Conservation (phyloP, 2,888 invertebrate genomes). For the Eilema depressum region DNA sequence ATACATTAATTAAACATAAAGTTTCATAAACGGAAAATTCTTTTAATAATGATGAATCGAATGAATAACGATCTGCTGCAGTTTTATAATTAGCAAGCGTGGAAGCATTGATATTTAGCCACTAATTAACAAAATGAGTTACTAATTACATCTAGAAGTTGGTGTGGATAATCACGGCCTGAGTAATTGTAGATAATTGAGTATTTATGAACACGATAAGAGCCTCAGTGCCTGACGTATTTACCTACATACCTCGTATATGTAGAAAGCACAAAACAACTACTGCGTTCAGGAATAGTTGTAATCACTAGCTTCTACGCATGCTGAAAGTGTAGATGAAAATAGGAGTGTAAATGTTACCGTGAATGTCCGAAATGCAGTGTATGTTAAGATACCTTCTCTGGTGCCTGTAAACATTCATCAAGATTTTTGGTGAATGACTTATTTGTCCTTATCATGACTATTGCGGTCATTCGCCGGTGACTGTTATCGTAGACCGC, state of each 20-base stretch:
- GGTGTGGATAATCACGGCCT: constrained; percentile 15
- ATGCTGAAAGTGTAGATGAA: too few relatives aligned
- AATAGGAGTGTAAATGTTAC: neutral
- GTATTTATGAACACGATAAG: constrained; percentile 8
- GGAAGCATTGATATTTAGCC: constrained; percentile 10
- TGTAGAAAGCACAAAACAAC: too few relatives aligned
- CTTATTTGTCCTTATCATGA: too few relatives aligned
- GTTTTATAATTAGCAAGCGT: neutral
- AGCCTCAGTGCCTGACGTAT: neutral
- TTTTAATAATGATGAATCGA: neutral
- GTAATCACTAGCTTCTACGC: neutral
- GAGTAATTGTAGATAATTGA: constrained; percentile 1
- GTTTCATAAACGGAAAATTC: neutral
- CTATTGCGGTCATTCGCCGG: too few relatives aligned
- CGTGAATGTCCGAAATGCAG: too few relatives aligned
- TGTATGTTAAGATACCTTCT: too few relatives aligned
- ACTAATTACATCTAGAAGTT: constrained; percentile 17
- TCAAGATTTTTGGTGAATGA: too few relatives aligned
- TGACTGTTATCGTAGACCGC: too few relatives aligned
- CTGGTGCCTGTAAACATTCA: too few relatives aligned
- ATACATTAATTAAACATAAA: too few relatives aligned
- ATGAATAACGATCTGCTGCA: neutral
- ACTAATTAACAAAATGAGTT: constrained; percentile 14
- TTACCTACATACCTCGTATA: neutral
- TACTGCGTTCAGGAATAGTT: too few relatives aligned